Evolutionary conservation across 2,113 vertebrate species (phyloP).

Genomic region (Microtus oregoni): DNA sequence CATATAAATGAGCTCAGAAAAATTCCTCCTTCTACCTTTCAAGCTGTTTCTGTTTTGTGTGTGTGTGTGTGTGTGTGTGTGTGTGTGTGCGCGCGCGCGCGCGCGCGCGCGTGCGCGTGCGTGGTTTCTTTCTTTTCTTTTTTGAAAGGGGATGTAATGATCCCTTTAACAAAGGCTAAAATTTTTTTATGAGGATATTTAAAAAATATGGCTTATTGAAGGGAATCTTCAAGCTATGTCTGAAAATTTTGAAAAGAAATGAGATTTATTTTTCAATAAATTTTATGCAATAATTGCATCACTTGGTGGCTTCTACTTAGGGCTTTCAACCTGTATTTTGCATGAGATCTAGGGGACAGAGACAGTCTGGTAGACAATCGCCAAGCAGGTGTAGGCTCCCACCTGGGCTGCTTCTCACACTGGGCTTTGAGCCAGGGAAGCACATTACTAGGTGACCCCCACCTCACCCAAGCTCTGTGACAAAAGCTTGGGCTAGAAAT

Average conservation of each 20-base stretch:
- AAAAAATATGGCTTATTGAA: background rate
- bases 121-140: background rate
- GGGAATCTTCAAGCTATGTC: background rate
- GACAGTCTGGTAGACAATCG: constrained; percentile 6
- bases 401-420: background rate
- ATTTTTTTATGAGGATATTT: background rate
- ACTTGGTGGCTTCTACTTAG: background rate
- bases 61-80: background rate
- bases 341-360: constrained; percentile 61
- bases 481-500: constrained; percentile 65
- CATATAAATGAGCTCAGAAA: background rate
- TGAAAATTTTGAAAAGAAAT: background rate
- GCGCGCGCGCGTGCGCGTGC: too few species aligned
- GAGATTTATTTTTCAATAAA: background rate
- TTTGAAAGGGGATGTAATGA: background rate
- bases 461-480: constrained; percentile 23
- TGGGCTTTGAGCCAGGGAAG: constrained; percentile 2
- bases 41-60: background rate
- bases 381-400: background rate
- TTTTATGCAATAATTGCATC: background rate
- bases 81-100: background rate
- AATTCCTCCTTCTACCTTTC: background rate
- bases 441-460: background rate
- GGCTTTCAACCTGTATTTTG: constrained; percentile 53
- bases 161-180: background rate